phyloP scores from a whole-genome alignment of 30 jellyfish, hydroid and myxozoan genomes.

The Hydractinia echinata region DNA sequence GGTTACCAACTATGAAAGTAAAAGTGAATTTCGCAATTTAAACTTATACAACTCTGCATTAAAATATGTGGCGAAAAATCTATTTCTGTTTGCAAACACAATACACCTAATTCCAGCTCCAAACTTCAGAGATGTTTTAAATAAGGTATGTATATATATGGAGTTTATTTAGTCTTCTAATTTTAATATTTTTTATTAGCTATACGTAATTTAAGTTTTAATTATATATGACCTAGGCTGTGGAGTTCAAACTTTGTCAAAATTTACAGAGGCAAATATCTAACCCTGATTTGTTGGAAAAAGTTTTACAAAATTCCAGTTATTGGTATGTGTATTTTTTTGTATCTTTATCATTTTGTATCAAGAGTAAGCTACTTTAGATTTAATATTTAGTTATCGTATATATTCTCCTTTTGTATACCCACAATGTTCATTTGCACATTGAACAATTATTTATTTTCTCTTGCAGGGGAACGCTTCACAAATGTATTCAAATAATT shows the following conservation, averaged over 20 bases:
- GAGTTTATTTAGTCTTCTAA: no score
- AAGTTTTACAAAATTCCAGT: slow-evolving; percentile 6
- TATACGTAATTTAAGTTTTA: neutral
- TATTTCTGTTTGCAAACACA: no score
- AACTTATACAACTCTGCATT: no score
- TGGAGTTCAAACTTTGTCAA: slow-evolving; percentile 5
- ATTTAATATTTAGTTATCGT: neutral
- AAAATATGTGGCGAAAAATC: no score
- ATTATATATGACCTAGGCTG: slow-evolving; percentile 9
- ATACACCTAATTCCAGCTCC: no score
- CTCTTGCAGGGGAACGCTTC: slow-evolving; percentile 49
- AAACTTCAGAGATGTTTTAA: no score
- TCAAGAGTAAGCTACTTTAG: neutral
- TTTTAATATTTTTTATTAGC: neutral
- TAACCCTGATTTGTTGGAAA: neutral
- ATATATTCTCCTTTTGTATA: neutral
- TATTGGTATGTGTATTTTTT: neutral
- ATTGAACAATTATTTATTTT: neutral
- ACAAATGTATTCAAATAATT: slow-evolving; percentile 47
- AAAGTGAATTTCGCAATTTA: no score
- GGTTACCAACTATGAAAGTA: no score
- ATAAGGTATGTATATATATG: no score
- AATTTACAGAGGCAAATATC: slow-evolving; percentile 22
- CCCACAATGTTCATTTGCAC: no score
- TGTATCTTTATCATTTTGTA: neutral